Percentiles rank a stretch among this genome's conserved stretches.
Conservation (phyloP, 2,113 vertebrate genomes). For the Megaleporinus macrocephalus region DNA sequence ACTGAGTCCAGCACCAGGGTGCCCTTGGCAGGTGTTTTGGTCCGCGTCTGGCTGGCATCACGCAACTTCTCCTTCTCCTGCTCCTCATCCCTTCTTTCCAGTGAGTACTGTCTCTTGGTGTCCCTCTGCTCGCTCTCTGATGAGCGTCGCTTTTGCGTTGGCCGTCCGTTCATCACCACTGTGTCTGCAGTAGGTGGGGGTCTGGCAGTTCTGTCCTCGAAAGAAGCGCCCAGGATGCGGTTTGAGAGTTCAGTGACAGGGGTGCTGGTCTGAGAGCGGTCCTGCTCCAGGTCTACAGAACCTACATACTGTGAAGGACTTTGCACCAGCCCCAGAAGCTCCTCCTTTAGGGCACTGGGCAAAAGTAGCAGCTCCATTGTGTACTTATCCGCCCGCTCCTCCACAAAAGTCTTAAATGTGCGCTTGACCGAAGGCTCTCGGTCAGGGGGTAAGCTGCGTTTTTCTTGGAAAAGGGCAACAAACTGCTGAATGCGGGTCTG, state of each 20-base stretch:
- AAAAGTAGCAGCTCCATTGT: slow-evolving; percentile 94
- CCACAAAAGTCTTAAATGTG: slow-evolving; percentile 89
- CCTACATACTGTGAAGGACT: slow-evolving; percentile 59
- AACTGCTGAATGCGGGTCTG: slow-evolving; percentile 94
- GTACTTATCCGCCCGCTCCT: slow-evolving; percentile 90
- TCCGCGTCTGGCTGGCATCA: slow-evolving; percentile 58
- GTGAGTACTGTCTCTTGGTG: slow-evolving; percentile 91
- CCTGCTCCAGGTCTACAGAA: slow-evolving; percentile 72
- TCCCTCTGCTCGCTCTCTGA: slow-evolving; percentile 90
- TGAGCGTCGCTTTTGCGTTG: slow-evolving; percentile 89
- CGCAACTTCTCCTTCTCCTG: slow-evolving; percentile 66
- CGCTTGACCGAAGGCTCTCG: slow-evolving; percentile 87
- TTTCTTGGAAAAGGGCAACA: slow-evolving; percentile 89
- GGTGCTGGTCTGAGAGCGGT: slow-evolving; percentile 86
- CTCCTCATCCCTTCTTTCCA: slow-evolving; percentile 80
- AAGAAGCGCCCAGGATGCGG: slow-evolving; percentile 82
- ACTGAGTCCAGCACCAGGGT: slow-evolving; percentile 63
- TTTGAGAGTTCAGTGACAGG: slow-evolving; percentile 92
- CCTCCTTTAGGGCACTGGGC: slow-evolving; percentile 92
- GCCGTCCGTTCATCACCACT: slow-evolving; percentile 78
- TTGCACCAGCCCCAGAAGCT: slow-evolving; percentile 84
- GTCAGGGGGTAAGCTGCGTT: slow-evolving; percentile 80
- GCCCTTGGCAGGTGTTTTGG: slow-evolving; percentile 65
- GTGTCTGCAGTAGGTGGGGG: slow-evolving; percentile 49
- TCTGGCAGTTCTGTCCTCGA: slow-evolving; percentile 72